phyloP scores from a whole-genome alignment of 2,113 vertebrate genomes.

The Brienomyrus brachyistius region DNA sequence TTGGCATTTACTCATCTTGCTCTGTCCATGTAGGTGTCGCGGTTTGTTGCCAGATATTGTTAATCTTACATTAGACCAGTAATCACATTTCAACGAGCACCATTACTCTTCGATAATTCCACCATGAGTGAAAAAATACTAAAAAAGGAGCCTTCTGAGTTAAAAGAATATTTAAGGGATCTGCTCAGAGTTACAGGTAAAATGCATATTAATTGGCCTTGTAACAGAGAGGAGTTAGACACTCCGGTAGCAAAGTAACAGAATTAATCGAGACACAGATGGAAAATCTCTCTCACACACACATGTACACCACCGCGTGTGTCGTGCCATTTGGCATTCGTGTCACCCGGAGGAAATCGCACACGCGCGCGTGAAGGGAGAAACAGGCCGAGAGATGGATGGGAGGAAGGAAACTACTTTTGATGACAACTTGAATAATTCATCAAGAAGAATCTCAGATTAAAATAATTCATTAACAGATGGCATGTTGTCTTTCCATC shows the following conservation, averaged over 20 bases:
- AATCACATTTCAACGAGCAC: not conserved
- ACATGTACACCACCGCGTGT: not conserved
- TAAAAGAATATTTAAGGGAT: not conserved
- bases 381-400: not conserved
- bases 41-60: not conserved
- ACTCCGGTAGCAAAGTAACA: not conserved
- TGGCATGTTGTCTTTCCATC: conserved; percentile 16
- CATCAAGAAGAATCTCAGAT: conserved; percentile 29
- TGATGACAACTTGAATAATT: conserved; percentile 26
- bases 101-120: not conserved
- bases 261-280: not conserved
- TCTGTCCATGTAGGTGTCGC: no score
- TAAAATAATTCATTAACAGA: conserved; percentile 32
- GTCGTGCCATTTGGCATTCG: not conserved
- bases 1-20: not conserved
- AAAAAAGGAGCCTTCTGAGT: not conserved
- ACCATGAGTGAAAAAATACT: not conserved
- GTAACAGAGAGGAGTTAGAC: not conserved
- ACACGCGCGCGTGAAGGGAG: not conserved
- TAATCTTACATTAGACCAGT: not conserved
- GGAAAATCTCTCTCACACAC: not conserved
- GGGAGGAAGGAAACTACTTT: conserved; percentile 13
- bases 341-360: conserved; percentile 7
- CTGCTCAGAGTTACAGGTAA: not conserved
- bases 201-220: not conserved